Percentiles rank a stretch among this genome's conserved stretches.
Conservation (phyloP, 2,797 vertebrate genomes). For the Pitangus sulphuratus region DNA sequence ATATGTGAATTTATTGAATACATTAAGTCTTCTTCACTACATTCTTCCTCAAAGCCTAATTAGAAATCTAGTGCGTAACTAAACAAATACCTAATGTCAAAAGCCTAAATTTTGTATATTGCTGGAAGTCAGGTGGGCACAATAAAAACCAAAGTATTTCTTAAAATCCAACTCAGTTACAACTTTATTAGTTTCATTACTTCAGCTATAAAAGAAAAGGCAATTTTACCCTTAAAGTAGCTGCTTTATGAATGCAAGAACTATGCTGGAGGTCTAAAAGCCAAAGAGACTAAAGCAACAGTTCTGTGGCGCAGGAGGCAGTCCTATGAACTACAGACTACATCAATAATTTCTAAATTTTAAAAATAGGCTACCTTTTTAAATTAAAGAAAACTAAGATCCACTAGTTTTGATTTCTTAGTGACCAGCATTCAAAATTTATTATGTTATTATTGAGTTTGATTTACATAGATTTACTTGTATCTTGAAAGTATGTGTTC, state of each 20-base stretch:
- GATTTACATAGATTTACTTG: neutral
- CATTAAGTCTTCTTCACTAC: neutral
- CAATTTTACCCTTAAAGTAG: neutral
- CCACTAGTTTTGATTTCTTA: constrained; percentile 41
- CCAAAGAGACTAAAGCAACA: neutral
- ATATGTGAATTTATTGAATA: neutral
- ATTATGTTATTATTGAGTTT: neutral
- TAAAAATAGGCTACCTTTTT: neutral
- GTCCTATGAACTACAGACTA: neutral
- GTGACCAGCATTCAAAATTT: constrained; percentile 17
- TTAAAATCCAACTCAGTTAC: neutral
- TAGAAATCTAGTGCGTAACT: neutral
- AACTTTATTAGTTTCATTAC: neutral
- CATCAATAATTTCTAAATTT: neutral
- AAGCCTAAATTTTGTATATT: neutral
- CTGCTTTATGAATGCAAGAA: neutral
- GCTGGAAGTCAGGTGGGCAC: neutral
- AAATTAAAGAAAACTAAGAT: neutral
- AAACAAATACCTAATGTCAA: neutral
- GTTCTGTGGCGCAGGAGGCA: neutral
- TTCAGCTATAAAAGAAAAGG: constrained; percentile 16
- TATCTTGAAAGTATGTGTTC: neutral
- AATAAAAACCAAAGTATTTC: neutral
- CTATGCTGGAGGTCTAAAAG: neutral
- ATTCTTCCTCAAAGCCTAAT: neutral